A percentile compares a stretch with the other conserved stretches of the same genome.
Evolutionary conservation across 53 echinoderm and acorn worm genomes (phyloP).

Genomic region (Henricia sp.): DNA sequence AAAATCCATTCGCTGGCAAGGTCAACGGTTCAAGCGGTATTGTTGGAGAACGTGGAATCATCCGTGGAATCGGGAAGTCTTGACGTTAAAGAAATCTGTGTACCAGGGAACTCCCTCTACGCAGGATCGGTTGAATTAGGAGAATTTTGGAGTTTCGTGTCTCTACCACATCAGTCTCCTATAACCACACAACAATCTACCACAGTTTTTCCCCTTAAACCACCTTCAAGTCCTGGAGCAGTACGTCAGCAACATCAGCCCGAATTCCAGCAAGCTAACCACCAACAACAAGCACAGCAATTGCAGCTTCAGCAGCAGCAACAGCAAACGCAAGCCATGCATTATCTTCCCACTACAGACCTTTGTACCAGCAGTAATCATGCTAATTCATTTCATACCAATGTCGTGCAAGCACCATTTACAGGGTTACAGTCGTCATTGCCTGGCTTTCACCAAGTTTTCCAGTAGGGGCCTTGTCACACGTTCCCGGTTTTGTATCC

Average conservation of each 20-base stretch:
- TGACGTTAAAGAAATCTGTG: constrained; percentile 57
- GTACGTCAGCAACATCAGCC: constrained; percentile 28
- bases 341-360: constrained; percentile 55
- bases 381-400: constrained; percentile 45
- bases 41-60: constrained; percentile 68
- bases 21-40: constrained; percentile 13
- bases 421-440: constrained; percentile 78
- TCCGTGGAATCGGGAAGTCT: constrained; percentile 71
- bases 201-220: constrained; percentile 64
- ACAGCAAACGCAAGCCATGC: constrained; percentile 66
- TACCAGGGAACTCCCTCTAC: constrained; percentile 74
- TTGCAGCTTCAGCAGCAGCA: constrained; percentile 20
- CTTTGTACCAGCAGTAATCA: constrained; percentile 54
- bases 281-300: constrained; percentile 4
- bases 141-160: constrained; percentile 83
- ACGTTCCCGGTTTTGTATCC: too few relatives aligned
- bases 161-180: constrained; percentile 61
- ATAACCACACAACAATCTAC: constrained; percentile 71
- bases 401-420: constrained; percentile 77
- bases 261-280: constrained; percentile 36
- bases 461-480: too few relatives aligned
- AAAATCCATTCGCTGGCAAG: constrained; percentile 22
- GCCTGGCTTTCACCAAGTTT: constrained; percentile 97
- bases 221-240: constrained; percentile 15
- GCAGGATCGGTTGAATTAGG: constrained; percentile 90